Conservation (phyloP, 2,797 vertebrate genomes). For the Anguilla anguilla region DNA sequence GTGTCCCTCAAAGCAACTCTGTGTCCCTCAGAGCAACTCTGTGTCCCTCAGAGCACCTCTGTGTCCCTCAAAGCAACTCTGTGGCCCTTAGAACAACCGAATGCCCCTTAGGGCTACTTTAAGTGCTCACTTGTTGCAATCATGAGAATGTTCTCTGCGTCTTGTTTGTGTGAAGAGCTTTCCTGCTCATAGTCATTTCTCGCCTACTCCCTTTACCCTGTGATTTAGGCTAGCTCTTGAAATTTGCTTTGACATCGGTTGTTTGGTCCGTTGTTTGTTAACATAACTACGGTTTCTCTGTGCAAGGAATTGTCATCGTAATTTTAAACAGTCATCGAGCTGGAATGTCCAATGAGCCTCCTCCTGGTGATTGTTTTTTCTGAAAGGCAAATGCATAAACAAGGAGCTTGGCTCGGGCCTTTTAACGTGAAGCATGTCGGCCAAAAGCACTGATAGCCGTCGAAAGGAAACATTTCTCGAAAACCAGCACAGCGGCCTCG, state of each 20-base stretch:
- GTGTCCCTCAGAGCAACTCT: no score
- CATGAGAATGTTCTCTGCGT: neutral
- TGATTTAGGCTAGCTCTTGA: constrained; percentile 18
- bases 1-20: no score
- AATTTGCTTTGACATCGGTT: constrained; percentile 14
- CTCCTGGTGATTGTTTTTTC: neutral
- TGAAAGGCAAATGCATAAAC: constrained; percentile 23
- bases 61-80: neutral
- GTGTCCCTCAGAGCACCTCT: no score
- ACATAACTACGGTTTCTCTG: constrained; percentile 59
- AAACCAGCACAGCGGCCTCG: neutral
- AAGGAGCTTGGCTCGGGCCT: constrained; percentile 21
- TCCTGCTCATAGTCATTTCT: neutral
- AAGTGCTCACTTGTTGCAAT: neutral
- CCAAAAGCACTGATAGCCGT: neutral
- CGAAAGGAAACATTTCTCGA: neutral
- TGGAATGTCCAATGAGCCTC: constrained; percentile 59
- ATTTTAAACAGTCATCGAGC: constrained; percentile 49
- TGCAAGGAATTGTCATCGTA: constrained; percentile 60
- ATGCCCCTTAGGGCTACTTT: neutral
- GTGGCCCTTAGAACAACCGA: neutral
- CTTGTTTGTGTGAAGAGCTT: neutral
- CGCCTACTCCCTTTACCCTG: neutral
- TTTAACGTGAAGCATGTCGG: constrained; percentile 6
- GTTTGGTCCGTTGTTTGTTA: constrained; percentile 49